phyloP scores from a whole-genome alignment of 2,113 vertebrate genomes.

The Bettongia penicillata region DNA sequence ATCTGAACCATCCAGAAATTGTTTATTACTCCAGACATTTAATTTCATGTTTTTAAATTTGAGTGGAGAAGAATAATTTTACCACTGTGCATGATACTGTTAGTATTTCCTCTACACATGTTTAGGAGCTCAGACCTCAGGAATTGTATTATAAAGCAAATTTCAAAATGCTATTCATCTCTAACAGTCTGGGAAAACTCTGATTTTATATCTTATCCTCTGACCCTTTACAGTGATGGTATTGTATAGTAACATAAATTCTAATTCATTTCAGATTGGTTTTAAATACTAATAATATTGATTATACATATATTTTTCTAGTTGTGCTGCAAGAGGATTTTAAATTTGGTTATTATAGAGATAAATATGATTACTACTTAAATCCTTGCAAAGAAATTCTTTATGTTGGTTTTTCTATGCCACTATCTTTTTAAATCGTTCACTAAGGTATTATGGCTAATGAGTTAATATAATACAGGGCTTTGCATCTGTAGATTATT shows the following conservation, averaged over 20 bases:
- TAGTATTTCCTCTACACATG: background rate
- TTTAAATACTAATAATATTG: constrained; percentile 14
- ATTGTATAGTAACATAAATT: constrained; percentile 65
- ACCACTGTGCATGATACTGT: background rate
- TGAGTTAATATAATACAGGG: constrained; percentile 45
- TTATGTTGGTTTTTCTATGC: constrained; percentile 51
- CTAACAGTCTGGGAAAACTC: constrained; percentile 16
- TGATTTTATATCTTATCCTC: constrained; percentile 24
- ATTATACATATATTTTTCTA: constrained; percentile 44
- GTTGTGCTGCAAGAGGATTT: constrained; percentile 52
- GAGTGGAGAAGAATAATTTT: constrained; percentile 24
- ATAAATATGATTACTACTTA: constrained; percentile 49
- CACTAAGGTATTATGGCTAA: background rate
- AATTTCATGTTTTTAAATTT: constrained; percentile 35
- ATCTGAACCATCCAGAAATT: background rate
- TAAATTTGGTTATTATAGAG: constrained; percentile 57
- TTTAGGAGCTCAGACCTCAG: background rate
- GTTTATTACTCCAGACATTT: constrained; percentile 53
- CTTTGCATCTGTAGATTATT: constrained; percentile 36
- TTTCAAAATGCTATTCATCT: constrained; percentile 54
- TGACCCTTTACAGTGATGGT: constrained; percentile 17
- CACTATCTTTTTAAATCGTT: constrained; percentile 20
- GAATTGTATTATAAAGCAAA: constrained; percentile 18
- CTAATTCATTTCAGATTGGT: constrained; percentile 61
- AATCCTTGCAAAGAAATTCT: constrained; percentile 4